Percentiles rank a stretch among this genome's conserved stretches.
phyloP scores from a whole-genome alignment of 2,113 vertebrate genomes.

The Oxygymnocypris stewartii region DNA sequence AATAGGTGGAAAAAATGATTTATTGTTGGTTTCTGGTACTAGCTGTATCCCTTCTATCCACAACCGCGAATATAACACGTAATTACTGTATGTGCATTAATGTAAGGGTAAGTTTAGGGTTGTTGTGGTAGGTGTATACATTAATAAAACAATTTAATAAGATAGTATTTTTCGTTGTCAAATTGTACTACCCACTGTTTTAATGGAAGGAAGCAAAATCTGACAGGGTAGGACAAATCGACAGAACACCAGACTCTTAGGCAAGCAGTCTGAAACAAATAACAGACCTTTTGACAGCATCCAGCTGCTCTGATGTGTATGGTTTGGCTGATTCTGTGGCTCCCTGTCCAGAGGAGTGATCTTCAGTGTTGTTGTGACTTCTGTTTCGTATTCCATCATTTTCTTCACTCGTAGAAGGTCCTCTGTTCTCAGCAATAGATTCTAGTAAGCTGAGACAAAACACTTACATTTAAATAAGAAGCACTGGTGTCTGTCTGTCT shows the following conservation, averaged over 20 bases:
- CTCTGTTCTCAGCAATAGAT: constrained; percentile 82
- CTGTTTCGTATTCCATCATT: constrained; percentile 77
- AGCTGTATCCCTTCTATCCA: no score
- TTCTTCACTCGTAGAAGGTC: constrained; percentile 71
- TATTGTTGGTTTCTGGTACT: no score
- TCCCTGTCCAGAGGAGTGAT: constrained; percentile 66
- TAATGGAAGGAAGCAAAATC: no score
- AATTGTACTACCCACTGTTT: no score
- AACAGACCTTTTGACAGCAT: constrained; percentile 89
- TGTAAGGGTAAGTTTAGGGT: no score
- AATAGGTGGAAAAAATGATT: no score
- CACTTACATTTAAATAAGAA: constrained; percentile 15
- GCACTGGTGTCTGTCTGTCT: neutral
- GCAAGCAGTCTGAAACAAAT: neutral
- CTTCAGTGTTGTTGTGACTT: constrained; percentile 59
- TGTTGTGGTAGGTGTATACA: no score
- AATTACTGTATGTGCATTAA: no score
- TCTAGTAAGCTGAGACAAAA: constrained; percentile 79
- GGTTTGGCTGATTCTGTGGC: constrained; percentile 81
- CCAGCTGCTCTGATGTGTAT: constrained; percentile 89
- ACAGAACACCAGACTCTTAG: neutral
- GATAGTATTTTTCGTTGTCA: no score
- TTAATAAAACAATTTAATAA: no score
- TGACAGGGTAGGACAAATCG: no score
- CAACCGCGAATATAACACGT: no score